Conservation (phyloP, 2,888 invertebrate genomes). For the Syrphus vitripennis region DNA sequence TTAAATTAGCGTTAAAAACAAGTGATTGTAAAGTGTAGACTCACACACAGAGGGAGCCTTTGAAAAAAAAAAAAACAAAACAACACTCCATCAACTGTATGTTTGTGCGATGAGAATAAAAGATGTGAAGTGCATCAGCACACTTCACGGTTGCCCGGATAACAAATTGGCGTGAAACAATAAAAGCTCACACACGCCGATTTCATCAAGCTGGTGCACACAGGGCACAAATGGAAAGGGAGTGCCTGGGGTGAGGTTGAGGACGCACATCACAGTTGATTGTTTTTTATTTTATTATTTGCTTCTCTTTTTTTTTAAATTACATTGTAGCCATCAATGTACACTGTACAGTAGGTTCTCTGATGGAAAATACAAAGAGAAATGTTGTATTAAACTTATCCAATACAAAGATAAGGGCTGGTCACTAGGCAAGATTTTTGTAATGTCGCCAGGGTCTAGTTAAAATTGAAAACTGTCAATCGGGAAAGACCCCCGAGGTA, state of each 20-base stretch:
- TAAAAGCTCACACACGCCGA: constrained; percentile 52
- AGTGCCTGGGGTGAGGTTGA: background rate
- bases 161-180: constrained; percentile 58
- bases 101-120: constrained; percentile 40
- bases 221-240: background rate
- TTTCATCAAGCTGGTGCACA: background rate
- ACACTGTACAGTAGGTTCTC: too few relatives aligned
- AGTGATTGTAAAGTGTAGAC: too few relatives aligned
- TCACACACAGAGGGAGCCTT: constrained; percentile 7
- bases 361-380: constrained; percentile 57
- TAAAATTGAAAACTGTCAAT: too few relatives aligned
- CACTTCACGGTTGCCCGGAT: constrained; percentile 46
- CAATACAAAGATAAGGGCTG: too few relatives aligned
- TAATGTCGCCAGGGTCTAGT: too few relatives aligned
- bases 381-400: constrained; percentile 7
- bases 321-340: background rate
- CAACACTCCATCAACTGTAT: constrained; percentile 6
- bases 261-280: constrained; percentile 6
- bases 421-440: too few relatives aligned
- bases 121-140: constrained; percentile 56
- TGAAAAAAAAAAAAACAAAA: constrained; percentile 25
- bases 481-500: too few relatives aligned
- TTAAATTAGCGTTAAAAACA: constrained; percentile 4
- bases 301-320: constrained; percentile 9
- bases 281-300: constrained; percentile 51